A percentile compares a stretch with the other conserved stretches of the same genome.
These are phyloP conservation scores for Anas platyrhynchos DNA, from an alignment of 2,113 vertebrate genomes.

Conservation along the genomic window DNA sequence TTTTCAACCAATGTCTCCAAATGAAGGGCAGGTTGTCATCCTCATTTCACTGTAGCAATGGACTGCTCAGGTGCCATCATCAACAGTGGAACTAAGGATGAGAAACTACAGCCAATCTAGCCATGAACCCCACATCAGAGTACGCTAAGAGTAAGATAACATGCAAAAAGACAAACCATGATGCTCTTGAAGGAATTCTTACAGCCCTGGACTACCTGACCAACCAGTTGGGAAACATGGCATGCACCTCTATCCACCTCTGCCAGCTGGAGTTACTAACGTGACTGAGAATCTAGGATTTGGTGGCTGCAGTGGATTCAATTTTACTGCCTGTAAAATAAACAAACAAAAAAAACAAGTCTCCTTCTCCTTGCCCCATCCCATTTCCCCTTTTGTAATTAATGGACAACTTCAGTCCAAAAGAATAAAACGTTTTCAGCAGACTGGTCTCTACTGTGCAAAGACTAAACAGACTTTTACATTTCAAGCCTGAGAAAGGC, in stretches of 20 bases:
- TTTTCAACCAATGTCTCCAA: neutral
- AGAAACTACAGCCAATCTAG: neutral
- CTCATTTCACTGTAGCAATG: neutral
- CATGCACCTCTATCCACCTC: neutral
- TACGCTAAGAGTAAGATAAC: neutral
- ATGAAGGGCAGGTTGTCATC: neutral
- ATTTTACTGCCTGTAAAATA: neutral
- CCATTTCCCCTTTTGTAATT: neutral
- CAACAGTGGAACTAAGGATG: no score
- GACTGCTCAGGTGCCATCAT: no score
- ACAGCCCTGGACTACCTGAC: neutral
- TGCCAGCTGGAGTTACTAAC: neutral
- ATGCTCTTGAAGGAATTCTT: neutral
- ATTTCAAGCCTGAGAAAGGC: neutral
- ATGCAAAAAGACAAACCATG: neutral
- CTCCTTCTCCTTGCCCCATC: neutral
- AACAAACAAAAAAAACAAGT: neutral
- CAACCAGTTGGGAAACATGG: neutral
- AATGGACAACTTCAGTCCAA: neutral
- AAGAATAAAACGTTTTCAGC: neutral
- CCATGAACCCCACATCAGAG: no score
- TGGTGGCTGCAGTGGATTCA: neutral
- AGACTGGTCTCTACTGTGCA: neutral
- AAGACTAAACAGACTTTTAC: neutral
- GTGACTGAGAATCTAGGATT: neutral